These are phyloP conservation scores for Drosophila subquinaria DNA, from an alignment of 2,888 invertebrate species.

Conservation along the genomic window DNA sequence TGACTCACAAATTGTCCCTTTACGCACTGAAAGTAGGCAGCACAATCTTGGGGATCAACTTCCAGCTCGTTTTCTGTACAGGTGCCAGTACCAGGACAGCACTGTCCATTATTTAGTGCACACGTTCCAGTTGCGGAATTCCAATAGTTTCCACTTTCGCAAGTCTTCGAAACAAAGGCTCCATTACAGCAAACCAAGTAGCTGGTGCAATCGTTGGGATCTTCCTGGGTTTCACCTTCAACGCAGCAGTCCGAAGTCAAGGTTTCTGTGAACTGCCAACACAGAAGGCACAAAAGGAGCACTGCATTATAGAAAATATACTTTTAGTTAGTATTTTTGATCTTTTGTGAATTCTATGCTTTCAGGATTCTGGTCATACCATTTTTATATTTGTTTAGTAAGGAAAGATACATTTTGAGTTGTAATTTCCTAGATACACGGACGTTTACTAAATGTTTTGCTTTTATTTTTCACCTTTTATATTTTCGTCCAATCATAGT, in stretches of 20 bases:
- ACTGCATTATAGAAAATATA: slow-evolving; percentile 20
- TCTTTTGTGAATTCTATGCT: not conserved
- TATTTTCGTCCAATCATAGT: slow-evolving; percentile 59
- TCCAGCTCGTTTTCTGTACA: slow-evolving; percentile 37
- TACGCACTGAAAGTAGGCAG: slow-evolving; percentile 55
- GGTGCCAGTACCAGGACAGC: not conserved
- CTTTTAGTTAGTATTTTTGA: not conserved
- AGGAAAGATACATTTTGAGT: slow-evolving; percentile 23
- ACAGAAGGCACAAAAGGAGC: slow-evolving; percentile 26
- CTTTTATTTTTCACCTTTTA: slow-evolving; percentile 46
- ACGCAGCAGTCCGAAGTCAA: slow-evolving; percentile 42
- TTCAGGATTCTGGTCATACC: slow-evolving; percentile 10
- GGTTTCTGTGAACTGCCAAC: slow-evolving; percentile 38
- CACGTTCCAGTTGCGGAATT: slow-evolving; percentile 7
- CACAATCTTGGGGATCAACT: slow-evolving; percentile 48
- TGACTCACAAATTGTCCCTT: slow-evolving; percentile 30
- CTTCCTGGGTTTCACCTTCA: slow-evolving; percentile 49
- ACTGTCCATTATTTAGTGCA: slow-evolving; percentile 24
- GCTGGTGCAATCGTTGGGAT: slow-evolving; percentile 34
- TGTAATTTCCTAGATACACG: slow-evolving; percentile 13
- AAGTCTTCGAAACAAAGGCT: slow-evolving; percentile 32
- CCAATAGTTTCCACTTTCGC: slow-evolving; percentile 37
- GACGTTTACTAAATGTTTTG: slow-evolving; percentile 41
- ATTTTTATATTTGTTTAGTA: slow-evolving; percentile 7
- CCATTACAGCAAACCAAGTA: slow-evolving; percentile 55